Percentiles rank a stretch among this genome's conserved stretches.
Evolutionary conservation across 2,113 vertebrate genomes (phyloP).

Genomic region (Gobius niger): DNA sequence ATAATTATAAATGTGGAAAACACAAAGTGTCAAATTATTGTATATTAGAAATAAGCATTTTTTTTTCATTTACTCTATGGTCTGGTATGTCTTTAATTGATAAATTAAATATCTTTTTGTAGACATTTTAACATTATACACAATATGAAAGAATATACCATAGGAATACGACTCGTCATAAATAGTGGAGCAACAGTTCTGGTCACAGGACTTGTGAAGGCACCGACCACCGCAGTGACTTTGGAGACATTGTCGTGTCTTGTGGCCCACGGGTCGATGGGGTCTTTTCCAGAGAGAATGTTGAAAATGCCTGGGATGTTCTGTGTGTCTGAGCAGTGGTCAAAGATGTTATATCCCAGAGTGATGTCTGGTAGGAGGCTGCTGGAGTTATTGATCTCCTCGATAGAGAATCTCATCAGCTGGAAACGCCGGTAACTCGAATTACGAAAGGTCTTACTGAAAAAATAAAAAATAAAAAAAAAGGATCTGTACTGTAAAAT

Average conservation of each 20-base stretch:
- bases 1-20: too few species aligned
- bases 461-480: neutral
- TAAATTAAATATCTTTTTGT: too few species aligned
- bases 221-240: constrained; percentile 72
- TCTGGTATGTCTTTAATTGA: too few species aligned
- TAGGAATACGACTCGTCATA: constrained; percentile 74
- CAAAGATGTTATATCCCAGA: constrained; percentile 82
- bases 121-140: too few species aligned
- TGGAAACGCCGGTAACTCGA: constrained; percentile 77
- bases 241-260: constrained; percentile 16
- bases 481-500: neutral
- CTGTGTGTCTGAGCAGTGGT: constrained; percentile 73
- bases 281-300: constrained; percentile 53
- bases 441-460: constrained; percentile 56
- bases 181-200: constrained; percentile 73
- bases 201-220: constrained; percentile 59
- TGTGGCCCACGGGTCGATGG: constrained; percentile 31
- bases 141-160: constrained; percentile 68
- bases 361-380: constrained; percentile 79
- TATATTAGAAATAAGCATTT: too few species aligned
- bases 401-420: constrained; percentile 80
- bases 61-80: too few species aligned
- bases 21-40: too few species aligned
- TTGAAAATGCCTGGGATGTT: constrained; percentile 68
- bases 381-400: constrained; percentile 87